Evolutionary conservation across 1,140 invertebrate genomes (phyloP).

Genomic region (Dolichoris vasculosae): DNA sequence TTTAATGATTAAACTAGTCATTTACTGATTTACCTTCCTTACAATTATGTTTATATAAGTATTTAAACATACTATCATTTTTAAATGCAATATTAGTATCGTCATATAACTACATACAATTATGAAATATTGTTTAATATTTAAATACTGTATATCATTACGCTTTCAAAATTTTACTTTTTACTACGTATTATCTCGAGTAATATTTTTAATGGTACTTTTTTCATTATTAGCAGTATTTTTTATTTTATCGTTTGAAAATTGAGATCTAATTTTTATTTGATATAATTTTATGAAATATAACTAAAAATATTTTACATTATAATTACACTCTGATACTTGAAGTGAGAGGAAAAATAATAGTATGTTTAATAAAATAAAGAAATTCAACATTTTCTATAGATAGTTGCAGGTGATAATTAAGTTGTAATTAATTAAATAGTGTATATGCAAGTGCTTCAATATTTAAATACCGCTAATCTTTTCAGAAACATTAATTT

Average conservation of each 20-base stretch:
- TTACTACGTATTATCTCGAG: too few species aligned
- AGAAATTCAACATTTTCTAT: too few species aligned
- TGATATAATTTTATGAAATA: background rate
- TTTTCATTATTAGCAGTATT: background rate
- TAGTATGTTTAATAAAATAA: too few species aligned
- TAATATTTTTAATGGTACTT: background rate
- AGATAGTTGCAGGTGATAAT: too few species aligned
- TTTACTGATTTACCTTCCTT: constrained; percentile 21
- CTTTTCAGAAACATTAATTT: too few species aligned
- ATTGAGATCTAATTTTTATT: background rate
- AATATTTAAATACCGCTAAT: too few species aligned
- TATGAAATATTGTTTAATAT: background rate
- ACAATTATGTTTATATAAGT: constrained; percentile 26
- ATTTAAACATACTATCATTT: background rate
- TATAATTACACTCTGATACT: background rate
- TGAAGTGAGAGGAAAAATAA: too few species aligned
- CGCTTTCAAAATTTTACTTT: background rate
- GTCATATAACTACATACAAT: background rate
- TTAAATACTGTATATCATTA: background rate
- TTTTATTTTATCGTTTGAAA: background rate
- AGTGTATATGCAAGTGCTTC: too few species aligned
- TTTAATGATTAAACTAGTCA: constrained; percentile 6
- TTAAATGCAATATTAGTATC: background rate
- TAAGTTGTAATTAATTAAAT: too few species aligned
- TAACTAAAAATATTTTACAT: background rate